Conservation (phyloP, 2,888 invertebrate species). For the Zaprionus lineosus region DNA sequence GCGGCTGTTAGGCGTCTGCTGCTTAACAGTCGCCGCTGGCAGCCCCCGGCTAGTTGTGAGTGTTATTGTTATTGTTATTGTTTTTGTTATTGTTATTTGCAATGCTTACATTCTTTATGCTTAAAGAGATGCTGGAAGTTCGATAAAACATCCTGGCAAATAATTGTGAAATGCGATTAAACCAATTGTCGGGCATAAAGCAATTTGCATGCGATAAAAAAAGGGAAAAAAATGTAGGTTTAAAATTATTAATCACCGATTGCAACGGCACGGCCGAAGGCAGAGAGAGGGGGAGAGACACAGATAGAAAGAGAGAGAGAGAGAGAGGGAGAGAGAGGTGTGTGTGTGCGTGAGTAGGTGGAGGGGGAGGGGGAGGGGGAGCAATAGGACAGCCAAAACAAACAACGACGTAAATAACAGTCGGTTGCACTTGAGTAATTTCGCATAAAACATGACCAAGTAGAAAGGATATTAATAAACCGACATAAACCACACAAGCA, state of each 20-base stretch:
- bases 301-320: constrained; percentile 5
- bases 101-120: constrained; percentile 37
- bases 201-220: constrained; percentile 62
- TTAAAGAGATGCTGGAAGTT: constrained; percentile 48
- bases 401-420: constrained; percentile 64
- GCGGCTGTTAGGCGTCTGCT: constrained; percentile 37
- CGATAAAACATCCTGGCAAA: constrained; percentile 60
- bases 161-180: constrained; percentile 58
- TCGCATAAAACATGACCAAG: constrained; percentile 75
- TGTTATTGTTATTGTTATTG: constrained; percentile 14
- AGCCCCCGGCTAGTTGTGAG: too few species aligned
- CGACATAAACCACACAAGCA: constrained; percentile 61
- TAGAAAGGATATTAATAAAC: constrained; percentile 80
- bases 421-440: constrained; percentile 77
- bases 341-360: background rate
- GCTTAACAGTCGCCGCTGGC: constrained; percentile 19
- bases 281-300: constrained; percentile 23
- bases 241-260: constrained; percentile 16
- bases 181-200: constrained; percentile 37
- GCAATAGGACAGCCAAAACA: constrained; percentile 33
- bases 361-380: background rate
- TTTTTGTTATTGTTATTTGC: background rate
- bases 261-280: too few species aligned
- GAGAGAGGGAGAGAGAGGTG: constrained; percentile 4
- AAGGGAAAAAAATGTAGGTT: constrained; percentile 46